Percentiles rank a stretch among this genome's conserved stretches.
Conservation (phyloP, 1,140 invertebrate species). For the Drosophila mojavensis region DNA sequence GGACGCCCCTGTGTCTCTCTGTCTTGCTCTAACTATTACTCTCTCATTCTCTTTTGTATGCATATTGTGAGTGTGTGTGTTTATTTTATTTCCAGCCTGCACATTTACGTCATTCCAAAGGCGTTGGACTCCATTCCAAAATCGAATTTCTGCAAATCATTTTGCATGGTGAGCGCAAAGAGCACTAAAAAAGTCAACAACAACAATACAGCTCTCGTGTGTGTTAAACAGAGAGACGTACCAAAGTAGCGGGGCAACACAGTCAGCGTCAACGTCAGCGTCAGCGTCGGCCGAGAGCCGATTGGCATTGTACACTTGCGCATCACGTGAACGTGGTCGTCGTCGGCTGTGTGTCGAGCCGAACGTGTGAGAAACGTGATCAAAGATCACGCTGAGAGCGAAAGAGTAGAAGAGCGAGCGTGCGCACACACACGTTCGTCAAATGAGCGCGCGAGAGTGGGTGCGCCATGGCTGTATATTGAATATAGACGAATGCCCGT, state of each 20-base stretch:
- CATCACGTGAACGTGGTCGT: slow-evolving; percentile 74
- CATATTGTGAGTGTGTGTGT: background rate
- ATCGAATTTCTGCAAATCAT: slow-evolving; percentile 69
- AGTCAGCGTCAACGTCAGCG: slow-evolving; percentile 6
- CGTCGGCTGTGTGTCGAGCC: slow-evolving; percentile 62
- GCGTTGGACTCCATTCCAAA: slow-evolving; percentile 37
- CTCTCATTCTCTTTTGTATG: background rate
- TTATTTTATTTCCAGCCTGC: slow-evolving; percentile 28
- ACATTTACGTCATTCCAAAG: slow-evolving; percentile 54
- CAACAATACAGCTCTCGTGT: slow-evolving; percentile 32
- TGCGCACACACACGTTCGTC: background rate
- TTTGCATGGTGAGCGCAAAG: slow-evolving; percentile 35
- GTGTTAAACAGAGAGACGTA: background rate
- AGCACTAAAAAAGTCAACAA: slow-evolving; percentile 14
- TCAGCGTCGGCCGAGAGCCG: slow-evolving; percentile 21
- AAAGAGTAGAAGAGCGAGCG: background rate
- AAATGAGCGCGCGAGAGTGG: slow-evolving; percentile 25
- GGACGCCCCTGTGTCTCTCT: slow-evolving; percentile 7
- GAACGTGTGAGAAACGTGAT: slow-evolving; percentile 81
- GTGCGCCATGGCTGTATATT: slow-evolving; percentile 9
- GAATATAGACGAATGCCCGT: background rate
- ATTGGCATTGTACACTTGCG: slow-evolving; percentile 63
- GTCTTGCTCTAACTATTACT: slow-evolving; percentile 2
- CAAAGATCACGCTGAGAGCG: slow-evolving; percentile 62
- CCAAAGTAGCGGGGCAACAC: background rate